Evolutionary conservation across 2,797 vertebrate genomes (phyloP).

Genomic region (Myotis vivesi): DNA sequence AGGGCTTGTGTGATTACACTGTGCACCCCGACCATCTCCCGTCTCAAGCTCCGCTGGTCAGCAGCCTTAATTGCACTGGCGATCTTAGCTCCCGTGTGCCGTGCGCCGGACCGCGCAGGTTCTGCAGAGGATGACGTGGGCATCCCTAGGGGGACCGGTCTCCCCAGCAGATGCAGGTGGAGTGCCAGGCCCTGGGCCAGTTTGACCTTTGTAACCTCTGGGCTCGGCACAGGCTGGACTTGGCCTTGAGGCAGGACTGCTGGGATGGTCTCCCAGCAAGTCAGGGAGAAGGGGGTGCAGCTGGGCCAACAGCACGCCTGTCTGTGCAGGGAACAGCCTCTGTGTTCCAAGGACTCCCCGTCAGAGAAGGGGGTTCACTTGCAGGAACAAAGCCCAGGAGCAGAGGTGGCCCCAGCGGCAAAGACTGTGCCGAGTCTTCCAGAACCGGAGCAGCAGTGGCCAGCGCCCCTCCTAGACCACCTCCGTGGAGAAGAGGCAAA

Average conservation of each 20-base stretch:
- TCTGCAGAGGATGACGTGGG: neutral
- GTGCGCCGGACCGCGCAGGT: accelerated
- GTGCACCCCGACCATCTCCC: neutral
- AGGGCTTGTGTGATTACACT: neutral
- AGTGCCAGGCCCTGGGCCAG: neutral
- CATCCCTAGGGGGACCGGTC: neutral
- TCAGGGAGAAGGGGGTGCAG: neutral
- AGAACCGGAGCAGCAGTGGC: neutral
- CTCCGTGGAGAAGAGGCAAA: neutral
- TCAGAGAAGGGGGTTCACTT: neutral
- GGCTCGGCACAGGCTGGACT: neutral
- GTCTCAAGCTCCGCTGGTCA: neutral
- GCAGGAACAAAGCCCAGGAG: neutral
- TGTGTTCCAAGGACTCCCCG: neutral
- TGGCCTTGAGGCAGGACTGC: neutral
- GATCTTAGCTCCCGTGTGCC: neutral
- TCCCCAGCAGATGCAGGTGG: neutral
- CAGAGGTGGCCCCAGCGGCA: neutral
- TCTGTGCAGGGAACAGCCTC: neutral
- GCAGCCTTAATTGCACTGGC: neutral
- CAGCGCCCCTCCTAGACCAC: neutral
- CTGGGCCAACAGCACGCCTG: neutral
- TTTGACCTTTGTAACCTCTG: neutral
- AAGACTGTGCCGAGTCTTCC: neutral
- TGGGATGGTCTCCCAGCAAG: neutral